phyloP scores from a whole-genome alignment of 2,797 vertebrate genomes.

The Argya squamiceps region DNA sequence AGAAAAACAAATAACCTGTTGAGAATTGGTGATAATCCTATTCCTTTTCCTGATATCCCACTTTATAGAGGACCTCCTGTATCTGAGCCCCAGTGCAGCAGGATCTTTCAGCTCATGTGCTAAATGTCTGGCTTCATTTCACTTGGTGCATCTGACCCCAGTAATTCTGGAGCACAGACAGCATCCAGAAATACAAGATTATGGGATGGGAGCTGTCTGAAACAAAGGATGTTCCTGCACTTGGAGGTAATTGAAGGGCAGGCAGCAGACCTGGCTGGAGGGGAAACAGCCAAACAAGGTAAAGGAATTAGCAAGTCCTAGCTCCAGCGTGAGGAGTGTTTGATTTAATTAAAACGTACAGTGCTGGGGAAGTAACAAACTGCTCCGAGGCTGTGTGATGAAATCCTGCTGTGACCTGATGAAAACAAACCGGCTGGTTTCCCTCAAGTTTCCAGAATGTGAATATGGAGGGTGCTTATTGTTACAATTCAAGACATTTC shows the following conservation, averaged over 20 bases:
- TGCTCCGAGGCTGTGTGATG: not conserved
- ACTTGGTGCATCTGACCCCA: not conserved
- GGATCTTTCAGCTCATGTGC: not conserved
- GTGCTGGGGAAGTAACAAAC: not conserved
- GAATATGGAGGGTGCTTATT: accelerated
- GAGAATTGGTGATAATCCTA: accelerated
- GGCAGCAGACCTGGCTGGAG: not conserved
- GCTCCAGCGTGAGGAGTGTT: not conserved
- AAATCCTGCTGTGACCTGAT: not conserved
- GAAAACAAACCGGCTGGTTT: not conserved
- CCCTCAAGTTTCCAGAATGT: not conserved
- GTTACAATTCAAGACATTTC: too few relatives aligned
- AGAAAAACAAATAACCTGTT: not conserved
- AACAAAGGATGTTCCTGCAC: not conserved
- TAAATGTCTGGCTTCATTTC: not conserved
- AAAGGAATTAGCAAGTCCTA: not conserved
- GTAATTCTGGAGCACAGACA: not conserved
- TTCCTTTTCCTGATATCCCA: not conserved
- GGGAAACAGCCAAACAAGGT: not conserved
- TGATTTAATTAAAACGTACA: not conserved
- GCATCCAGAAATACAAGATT: accelerated
- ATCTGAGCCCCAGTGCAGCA: not conserved
- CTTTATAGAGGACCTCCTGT: not conserved
- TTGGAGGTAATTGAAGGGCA: not conserved
- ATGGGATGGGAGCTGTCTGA: not conserved